Conservation (phyloP, 2,888 invertebrate species). For the Tetragonisca angustula region DNA sequence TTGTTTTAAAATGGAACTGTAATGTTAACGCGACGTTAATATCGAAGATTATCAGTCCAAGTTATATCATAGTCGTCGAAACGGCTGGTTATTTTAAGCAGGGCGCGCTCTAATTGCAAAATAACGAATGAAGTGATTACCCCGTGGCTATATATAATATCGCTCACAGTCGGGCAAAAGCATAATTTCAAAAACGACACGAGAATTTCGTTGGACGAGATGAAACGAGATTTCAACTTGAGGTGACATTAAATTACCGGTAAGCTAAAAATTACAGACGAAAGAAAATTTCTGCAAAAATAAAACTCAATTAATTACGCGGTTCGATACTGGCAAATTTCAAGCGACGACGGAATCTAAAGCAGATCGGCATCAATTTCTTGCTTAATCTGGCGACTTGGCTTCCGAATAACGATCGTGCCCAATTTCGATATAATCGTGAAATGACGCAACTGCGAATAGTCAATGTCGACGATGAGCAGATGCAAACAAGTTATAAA, state of each 20-base stretch:
- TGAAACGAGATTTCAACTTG: not conserved
- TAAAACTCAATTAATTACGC: slow-evolving; percentile 20
- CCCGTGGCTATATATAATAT: no score
- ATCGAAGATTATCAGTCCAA: not conserved
- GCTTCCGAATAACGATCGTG: slow-evolving; percentile 72
- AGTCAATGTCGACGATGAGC: slow-evolving; percentile 66
- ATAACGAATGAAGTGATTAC: no score
- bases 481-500: slow-evolving; percentile 72
- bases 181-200: no score
- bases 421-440: slow-evolving; percentile 63
- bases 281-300: not conserved
- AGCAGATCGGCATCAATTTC: slow-evolving; percentile 52
- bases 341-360: slow-evolving; percentile 31
- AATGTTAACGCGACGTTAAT: slow-evolving; percentile 20
- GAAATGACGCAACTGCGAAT: slow-evolving; percentile 71
- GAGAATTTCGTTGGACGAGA: not conserved
- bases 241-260: no score
- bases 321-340: slow-evolving; percentile 16
- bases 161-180: no score
- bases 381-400: slow-evolving; percentile 62
- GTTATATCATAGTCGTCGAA: no score
- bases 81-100: no score
- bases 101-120: no score
- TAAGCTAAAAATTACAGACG: not conserved
- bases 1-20: slow-evolving; percentile 20